Conservation (phyloP, 2,797 vertebrate species). For the Lacerta bilineata region DNA sequence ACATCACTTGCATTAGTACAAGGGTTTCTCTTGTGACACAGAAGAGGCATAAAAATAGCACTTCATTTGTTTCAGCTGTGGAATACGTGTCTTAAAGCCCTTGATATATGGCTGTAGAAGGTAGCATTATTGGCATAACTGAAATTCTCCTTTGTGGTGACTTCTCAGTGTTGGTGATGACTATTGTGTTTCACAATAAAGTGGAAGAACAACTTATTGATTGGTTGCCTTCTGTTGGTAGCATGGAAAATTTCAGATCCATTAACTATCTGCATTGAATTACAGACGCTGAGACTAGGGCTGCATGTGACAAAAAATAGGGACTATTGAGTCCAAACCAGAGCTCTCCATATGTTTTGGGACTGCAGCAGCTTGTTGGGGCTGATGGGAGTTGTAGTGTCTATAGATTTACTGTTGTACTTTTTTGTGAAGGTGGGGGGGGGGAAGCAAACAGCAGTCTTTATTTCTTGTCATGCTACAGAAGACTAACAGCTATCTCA, state of each 20-base stretch:
- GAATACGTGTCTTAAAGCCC: slow-evolving; percentile 8
- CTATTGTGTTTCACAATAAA: neutral
- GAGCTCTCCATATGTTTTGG: too few species aligned
- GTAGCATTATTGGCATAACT: neutral
- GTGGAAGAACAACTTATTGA: neutral
- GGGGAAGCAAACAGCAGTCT: slow-evolving; percentile 43
- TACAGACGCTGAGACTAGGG: slow-evolving; percentile 29
- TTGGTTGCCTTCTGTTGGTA: slow-evolving; percentile 32
- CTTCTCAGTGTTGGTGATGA: neutral
- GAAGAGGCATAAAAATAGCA: slow-evolving; percentile 41
- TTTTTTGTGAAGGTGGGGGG: slow-evolving; percentile 55
- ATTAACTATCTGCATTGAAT: slow-evolving; percentile 13
- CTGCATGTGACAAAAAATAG: slow-evolving; percentile 18
- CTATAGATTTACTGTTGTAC: slow-evolving; percentile 40
- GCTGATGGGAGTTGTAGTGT: too few species aligned
- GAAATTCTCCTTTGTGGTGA: neutral
- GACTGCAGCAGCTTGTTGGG: neutral
- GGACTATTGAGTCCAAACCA: too few species aligned
- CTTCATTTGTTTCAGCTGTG: slow-evolving; percentile 22
- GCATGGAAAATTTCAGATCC: neutral
- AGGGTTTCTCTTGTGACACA: slow-evolving; percentile 18
- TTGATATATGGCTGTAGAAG: neutral
- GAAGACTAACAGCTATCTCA: neutral
- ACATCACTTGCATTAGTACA: slow-evolving; percentile 31
- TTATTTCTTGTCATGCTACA: slow-evolving; percentile 35